Evolutionary conservation across 2,113 vertebrate species (phyloP), one percentile per base, ranked within the genome.

Genomic region (Plotosus lineatus): DNA sequence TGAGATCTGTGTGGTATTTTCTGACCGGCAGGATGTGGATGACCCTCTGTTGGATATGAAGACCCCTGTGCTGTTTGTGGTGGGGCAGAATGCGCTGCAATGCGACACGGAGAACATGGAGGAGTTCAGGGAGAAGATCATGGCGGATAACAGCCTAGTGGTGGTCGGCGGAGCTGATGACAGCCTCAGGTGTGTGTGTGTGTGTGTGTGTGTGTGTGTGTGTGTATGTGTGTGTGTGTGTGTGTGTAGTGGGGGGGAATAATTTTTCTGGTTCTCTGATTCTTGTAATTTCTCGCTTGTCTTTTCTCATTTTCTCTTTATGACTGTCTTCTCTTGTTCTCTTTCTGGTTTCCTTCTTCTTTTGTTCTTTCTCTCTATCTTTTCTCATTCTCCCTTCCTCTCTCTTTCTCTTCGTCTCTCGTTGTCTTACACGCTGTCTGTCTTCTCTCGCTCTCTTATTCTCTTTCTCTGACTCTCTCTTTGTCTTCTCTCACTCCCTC

Each of bases 31-130:
- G 97, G 98, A 99, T 65, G 95, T 99, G 55, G 98, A 99, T 1
- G 98, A 99, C 48, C 96, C 97, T 0, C 92, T 99, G n/a, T 92
- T 99, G 91, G 98, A 99, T 87, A 97, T 99, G 96, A 99, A 97
- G 93, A 96, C 96, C 10, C 97, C 98, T 0, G 96, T 98, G 74
- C 94, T 99, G 83, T 99, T 99, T 68, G 97, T 99, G 50, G 92
- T 98, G 0, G 97, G 98, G 4, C 97, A 99, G 92, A 97, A 97
- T 33, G 95, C 96, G 7, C 90, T 98, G 65, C 97, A 98, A 92
- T 97, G 96, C 85, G 95, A 94, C 72, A 85, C 93, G 0, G 98
- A 98, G 74, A 93, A 95, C 48, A 98, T 99, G 95, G 98, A 99
- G 86, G 98, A 99, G 89, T 98, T 99, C 89, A 90, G 98, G 78